A percentile compares a stretch with the other conserved stretches of the same genome.
phyloP scores from a whole-genome alignment of 2,797 vertebrate species.

The Periophthalmus magnuspinnatus region DNA sequence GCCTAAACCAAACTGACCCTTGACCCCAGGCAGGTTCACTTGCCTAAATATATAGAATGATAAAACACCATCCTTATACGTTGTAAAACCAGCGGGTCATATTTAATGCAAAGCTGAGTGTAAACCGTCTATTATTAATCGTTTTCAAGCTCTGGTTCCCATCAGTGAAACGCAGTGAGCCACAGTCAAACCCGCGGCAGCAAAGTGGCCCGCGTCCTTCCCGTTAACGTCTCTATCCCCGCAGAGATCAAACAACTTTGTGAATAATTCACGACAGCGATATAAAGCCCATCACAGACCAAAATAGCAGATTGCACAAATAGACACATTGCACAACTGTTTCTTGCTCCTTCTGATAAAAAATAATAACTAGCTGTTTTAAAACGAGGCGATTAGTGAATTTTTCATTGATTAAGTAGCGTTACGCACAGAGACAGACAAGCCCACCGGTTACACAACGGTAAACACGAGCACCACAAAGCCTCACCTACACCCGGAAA shows the following conservation, averaged over 20 bases:
- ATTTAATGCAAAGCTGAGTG: background rate
- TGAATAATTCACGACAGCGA: slow-evolving; percentile 47
- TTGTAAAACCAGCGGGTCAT: background rate
- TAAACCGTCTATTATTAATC: background rate
- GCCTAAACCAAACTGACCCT: background rate
- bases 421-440: slow-evolving; percentile 40
- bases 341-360: background rate
- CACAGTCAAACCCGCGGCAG: slow-evolving; percentile 13
- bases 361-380: background rate
- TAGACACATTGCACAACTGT: background rate
- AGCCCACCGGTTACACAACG: slow-evolving; percentile 60
- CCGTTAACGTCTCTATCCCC: slow-evolving; percentile 15
- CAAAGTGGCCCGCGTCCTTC: slow-evolving; percentile 9
- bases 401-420: slow-evolving; percentile 61
- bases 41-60: background rate
- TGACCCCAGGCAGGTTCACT: background rate
- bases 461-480: slow-evolving; percentile 2
- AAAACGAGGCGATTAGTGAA: background rate
- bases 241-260: slow-evolving; percentile 57
- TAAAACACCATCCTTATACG: background rate
- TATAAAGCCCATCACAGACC: slow-evolving; percentile 7
- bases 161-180: background rate
- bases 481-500: background rate
- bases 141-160: slow-evolving; percentile 3
- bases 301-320: slow-evolving; percentile 9